Base-by-base conservation (phyloP, 2,888 invertebrate species). In the Tetragonula carbonaria region DNA sequence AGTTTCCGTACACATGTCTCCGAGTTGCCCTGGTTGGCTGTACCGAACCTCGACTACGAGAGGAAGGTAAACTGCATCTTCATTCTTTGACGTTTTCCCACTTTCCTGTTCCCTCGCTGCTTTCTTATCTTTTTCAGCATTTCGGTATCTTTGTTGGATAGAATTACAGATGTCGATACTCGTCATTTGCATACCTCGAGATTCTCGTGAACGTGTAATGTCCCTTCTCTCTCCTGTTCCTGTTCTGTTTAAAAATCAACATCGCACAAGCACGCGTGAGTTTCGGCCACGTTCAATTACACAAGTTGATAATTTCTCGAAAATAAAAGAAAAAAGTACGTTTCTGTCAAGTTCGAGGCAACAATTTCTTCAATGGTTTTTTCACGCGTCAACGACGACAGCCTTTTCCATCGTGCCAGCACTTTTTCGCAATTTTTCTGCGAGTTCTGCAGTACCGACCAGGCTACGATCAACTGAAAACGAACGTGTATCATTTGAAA, bases 21-120 rank as follows among this genome's bases (percentile, higher is more conserved):
- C 4, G 96, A 96, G 78, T 95, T 97, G 87, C 96, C 97, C 0
- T 97, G 97, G 97, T 96, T 96, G 84, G 97, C 97, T 18, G 96
- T 97, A 82, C 96, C 97, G 0, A 96, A 96, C 93, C 96, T 96
- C 84, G 96, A 97, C 92, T 96, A 96, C 76, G 97, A 97, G 88
- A 96, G 96, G 38, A 97, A 97, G 96, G 97, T 96, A 93, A 95
- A 93, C 16, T 2, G 4, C n/a, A 23, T 23, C 3, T 1, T 4
- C 53, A 14, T 16, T 33, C 6, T 57, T 38, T 8, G 13, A 8
- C 4, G 13, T 51, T 23, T 33, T 45, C 3, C 16, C n/a, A 2
- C 14, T 50, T 2, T 5, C 18, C 18, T 13, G 2, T 38, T 6
- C 33, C 4, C 55, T 53, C 11, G 16, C 5, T 45, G 21, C 18